phyloP scores from a whole-genome alignment of 2,888 invertebrate genomes.

The Eristalis intricaria region DNA sequence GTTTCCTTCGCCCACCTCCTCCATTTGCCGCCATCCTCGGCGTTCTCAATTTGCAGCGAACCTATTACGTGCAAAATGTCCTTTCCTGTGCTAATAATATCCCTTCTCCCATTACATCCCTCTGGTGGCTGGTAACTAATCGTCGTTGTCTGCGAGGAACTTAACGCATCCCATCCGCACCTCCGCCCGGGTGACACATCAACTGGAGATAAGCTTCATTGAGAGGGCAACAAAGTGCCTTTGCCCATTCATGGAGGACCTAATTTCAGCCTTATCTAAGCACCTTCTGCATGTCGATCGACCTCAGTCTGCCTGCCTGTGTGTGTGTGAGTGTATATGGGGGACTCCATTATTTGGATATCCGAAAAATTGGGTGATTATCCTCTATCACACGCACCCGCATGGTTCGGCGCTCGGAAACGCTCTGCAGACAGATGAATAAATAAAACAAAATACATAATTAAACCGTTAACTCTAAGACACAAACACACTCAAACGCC shows the following conservation, averaged over 20 bases:
- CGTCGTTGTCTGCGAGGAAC: constrained; percentile 1
- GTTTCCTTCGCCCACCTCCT: background rate
- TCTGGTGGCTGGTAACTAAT: background rate
- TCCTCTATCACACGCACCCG: constrained; percentile 50
- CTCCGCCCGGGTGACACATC: constrained; percentile 7
- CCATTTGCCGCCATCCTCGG: background rate
- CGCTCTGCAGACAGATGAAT: constrained; percentile 42
- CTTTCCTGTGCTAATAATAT: background rate
- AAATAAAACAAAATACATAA: constrained; percentile 66
- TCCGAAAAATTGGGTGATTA: constrained; percentile 59
- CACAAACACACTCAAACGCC: constrained; percentile 2
- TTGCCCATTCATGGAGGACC: background rate
- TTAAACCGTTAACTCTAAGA: constrained; percentile 62
- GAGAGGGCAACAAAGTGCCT: background rate
- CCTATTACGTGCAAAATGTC: background rate
- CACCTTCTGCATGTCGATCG: background rate
- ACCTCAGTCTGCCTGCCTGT: too few relatives aligned
- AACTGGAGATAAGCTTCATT: constrained; percentile 15
- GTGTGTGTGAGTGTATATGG: background rate
- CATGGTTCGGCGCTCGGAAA: constrained; percentile 21
- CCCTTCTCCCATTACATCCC: background rate
- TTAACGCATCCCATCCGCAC: constrained; percentile 10
- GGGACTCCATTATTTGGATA: constrained; percentile 55
- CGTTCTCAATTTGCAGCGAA: background rate
- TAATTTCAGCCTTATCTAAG: background rate